These are phyloP conservation scores for Lamellibrachia luymesi DNA, from an alignment of 1,140 invertebrate species.

Conservation along the genomic window DNA sequence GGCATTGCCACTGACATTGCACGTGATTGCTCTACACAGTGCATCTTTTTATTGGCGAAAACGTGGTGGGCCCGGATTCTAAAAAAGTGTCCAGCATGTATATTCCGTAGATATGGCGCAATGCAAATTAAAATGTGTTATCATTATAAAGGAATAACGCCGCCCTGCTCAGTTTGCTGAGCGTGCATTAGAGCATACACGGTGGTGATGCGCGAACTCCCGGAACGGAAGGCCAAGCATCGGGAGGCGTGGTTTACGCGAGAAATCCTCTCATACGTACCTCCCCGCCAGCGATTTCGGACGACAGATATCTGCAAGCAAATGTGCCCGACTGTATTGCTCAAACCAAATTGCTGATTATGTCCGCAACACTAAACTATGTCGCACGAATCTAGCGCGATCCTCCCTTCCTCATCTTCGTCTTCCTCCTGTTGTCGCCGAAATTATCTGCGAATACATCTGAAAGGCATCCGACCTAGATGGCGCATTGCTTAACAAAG, in stretches of 20 bases:
- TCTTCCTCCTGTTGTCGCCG: background rate
- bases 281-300: background rate
- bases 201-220: background rate
- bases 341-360: background rate
- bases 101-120: too few species aligned
- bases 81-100: too few species aligned
- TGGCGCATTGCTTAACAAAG: background rate
- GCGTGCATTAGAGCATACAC: background rate
- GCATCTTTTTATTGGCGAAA: too few species aligned
- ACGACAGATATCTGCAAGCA: background rate
- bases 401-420: background rate
- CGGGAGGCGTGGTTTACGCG: background rate
- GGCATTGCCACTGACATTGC: too few species aligned
- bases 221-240: background rate
- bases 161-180: background rate
- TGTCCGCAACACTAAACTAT: background rate
- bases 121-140: background rate
- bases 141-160: background rate
- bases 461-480: background rate
- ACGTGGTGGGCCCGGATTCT: too few species aligned
- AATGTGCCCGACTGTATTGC: background rate
- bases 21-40: too few species aligned
- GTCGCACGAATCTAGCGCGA: background rate
- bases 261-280: background rate
- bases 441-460: slow-evolving; percentile 1